Evolutionary conservation across 2,888 invertebrate species (phyloP).

Genomic region (Caradrina kadenii): DNA sequence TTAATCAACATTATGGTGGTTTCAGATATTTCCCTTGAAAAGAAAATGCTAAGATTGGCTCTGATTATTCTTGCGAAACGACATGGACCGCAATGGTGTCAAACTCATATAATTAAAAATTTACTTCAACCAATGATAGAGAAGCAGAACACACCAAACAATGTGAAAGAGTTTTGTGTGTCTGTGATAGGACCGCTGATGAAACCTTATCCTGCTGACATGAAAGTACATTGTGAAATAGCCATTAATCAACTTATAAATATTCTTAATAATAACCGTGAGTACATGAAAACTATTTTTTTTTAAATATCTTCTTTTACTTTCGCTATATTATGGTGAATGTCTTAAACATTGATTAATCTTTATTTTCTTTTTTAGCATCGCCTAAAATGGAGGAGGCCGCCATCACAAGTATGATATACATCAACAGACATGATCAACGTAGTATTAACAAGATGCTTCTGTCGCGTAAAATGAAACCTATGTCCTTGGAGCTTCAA

Average conservation of each 20-base stretch:
- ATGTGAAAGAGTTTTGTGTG: slow-evolving; percentile 78
- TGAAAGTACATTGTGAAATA: slow-evolving; percentile 84
- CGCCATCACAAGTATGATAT: slow-evolving; percentile 79
- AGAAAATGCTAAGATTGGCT: slow-evolving; percentile 79
- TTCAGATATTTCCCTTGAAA: slow-evolving; percentile 77
- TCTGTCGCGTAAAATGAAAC: slow-evolving; percentile 75
- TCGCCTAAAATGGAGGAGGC: slow-evolving; percentile 80
- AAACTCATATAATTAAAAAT: slow-evolving; percentile 81
- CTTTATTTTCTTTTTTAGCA: slow-evolving; percentile 72
- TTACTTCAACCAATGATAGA: slow-evolving; percentile 81
- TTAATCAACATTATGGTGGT: slow-evolving; percentile 35
- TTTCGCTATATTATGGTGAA: neutral
- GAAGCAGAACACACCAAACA: slow-evolving; percentile 66
- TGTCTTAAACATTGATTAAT: slow-evolving; percentile 5
- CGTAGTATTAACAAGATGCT: slow-evolving; percentile 73
- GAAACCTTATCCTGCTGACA: slow-evolving; percentile 83
- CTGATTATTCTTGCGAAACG: slow-evolving; percentile 84
- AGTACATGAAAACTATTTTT: slow-evolving; percentile 63
- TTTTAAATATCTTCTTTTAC: neutral
- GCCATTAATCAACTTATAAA: slow-evolving; percentile 77
- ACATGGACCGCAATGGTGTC: slow-evolving; percentile 84
- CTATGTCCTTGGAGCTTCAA: slow-evolving; percentile 76
- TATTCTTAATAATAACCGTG: slow-evolving; percentile 78
- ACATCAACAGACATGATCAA: slow-evolving; percentile 78
- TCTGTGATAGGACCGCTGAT: slow-evolving; percentile 81